Conservation (phyloP, 2,113 vertebrate genomes). For the Peromyscus maniculatus region DNA sequence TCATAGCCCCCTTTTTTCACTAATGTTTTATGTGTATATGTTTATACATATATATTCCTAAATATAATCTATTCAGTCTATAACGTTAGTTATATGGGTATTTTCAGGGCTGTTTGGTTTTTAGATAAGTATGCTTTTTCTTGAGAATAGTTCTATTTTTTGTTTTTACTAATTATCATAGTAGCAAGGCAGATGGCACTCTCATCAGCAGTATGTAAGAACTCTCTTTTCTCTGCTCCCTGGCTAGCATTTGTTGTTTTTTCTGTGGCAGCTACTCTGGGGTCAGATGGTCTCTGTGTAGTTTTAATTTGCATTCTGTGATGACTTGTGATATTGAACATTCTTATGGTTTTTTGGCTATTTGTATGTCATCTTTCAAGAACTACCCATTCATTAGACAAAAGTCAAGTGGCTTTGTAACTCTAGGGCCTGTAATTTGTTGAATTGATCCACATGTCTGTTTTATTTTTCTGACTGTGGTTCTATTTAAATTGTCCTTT, state of each 20-base stretch:
- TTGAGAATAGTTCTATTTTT: not conserved
- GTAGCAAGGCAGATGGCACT: not conserved
- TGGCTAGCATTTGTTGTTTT: not conserved
- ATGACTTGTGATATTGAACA: not conserved
- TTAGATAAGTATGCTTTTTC: not conserved
- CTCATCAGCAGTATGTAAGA: not conserved
- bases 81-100: not conserved
- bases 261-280: not conserved
- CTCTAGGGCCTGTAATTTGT: not conserved
- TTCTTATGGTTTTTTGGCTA: not conserved
- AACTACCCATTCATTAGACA: not conserved
- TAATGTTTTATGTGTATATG: not conserved
- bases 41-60: not conserved
- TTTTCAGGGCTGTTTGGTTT: not conserved
- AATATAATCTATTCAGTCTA: not conserved
- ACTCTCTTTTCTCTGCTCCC: not conserved
- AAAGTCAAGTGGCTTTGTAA: not conserved
- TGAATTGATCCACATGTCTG: not conserved
- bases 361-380: not conserved
- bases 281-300: not conserved
- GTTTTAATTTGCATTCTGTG: not conserved
- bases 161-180: not conserved
- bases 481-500: not conserved
- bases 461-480: not conserved
- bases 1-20: not conserved